Evolutionary conservation across 2,888 invertebrate species (phyloP).

Genomic region (Chrysolina haemoptera): DNA sequence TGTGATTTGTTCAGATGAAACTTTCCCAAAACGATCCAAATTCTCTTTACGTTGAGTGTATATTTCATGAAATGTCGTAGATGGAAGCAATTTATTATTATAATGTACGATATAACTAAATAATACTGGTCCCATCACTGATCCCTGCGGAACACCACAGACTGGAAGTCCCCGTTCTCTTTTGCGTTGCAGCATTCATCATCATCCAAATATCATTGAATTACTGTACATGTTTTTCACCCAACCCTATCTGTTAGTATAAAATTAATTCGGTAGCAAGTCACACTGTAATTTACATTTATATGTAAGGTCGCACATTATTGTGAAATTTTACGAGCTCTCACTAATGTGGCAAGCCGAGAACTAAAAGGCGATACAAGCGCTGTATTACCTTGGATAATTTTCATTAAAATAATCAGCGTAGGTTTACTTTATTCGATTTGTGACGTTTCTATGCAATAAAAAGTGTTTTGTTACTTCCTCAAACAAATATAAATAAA

Average conservation of each 20-base stretch:
- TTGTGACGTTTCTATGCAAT: constrained; percentile 20
- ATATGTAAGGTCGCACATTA: constrained; percentile 53
- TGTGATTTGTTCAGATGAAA: no score
- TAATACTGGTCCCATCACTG: no score
- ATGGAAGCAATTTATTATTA: no score
- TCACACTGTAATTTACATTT: constrained; percentile 40
- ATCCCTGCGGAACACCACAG: no score
- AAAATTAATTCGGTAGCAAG: constrained; percentile 1
- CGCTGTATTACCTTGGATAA: constrained; percentile 45
- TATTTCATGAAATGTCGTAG: no score
- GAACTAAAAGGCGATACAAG: constrained; percentile 44
- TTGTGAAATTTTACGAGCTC: constrained; percentile 54
- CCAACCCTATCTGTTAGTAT: not conserved
- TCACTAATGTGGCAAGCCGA: constrained; percentile 40
- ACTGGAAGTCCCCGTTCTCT: no score
- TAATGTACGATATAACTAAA: no score
- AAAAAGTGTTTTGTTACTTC: constrained; percentile 41
- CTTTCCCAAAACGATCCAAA: no score
- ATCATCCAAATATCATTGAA: not conserved
- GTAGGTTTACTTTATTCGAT: constrained; percentile 39
- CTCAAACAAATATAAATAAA: constrained; percentile 43
- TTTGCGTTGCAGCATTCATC: no score
- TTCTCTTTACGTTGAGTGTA: no score
- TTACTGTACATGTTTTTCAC: not conserved
- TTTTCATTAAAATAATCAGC: constrained; percentile 37